These are phyloP conservation scores for Charadrius vociferus DNA, from an alignment of 2,113 vertebrate species.

Conservation along the genomic window DNA sequence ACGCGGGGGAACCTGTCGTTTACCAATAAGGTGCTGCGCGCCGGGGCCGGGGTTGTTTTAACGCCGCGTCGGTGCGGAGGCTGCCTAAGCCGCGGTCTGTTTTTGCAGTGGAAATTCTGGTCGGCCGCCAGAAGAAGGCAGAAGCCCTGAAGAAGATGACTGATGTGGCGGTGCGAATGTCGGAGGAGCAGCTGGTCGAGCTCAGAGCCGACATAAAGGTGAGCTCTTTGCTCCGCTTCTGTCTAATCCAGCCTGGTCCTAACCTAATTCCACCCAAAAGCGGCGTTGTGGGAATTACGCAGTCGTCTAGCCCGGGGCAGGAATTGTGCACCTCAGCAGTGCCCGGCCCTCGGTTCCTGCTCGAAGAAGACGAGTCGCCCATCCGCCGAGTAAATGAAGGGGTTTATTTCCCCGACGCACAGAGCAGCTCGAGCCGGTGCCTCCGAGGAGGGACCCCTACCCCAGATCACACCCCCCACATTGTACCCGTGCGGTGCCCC, in stretches of 20 bases:
- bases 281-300: fast-evolving
- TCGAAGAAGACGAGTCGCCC: fast-evolving
- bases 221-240: background rate
- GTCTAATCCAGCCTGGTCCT: background rate
- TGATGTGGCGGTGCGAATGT: constrained; percentile 88
- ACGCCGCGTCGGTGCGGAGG: fast-evolving
- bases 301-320: background rate
- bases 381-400: fast-evolving
- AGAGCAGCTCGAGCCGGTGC: background rate
- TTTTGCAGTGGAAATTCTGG: constrained; percentile 84
- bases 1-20: background rate
- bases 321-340: fast-evolving
- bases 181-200: constrained; percentile 90
- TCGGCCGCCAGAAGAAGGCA: constrained; percentile 88
- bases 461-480: background rate
- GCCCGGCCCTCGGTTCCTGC: background rate
- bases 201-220: constrained; percentile 95
- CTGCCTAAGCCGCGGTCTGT: background rate
- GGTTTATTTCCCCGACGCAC: background rate
- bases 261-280: background rate
- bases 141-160: constrained; percentile 88
- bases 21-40: background rate
- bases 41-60: too few relatives aligned
- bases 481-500: too few relatives aligned
- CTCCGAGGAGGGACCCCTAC: background rate